Percentiles rank a stretch among this genome's conserved stretches.
Evolutionary conservation across 2,113 vertebrate genomes (phyloP).

Genomic region (Gasterosteus nipponicus): DNA sequence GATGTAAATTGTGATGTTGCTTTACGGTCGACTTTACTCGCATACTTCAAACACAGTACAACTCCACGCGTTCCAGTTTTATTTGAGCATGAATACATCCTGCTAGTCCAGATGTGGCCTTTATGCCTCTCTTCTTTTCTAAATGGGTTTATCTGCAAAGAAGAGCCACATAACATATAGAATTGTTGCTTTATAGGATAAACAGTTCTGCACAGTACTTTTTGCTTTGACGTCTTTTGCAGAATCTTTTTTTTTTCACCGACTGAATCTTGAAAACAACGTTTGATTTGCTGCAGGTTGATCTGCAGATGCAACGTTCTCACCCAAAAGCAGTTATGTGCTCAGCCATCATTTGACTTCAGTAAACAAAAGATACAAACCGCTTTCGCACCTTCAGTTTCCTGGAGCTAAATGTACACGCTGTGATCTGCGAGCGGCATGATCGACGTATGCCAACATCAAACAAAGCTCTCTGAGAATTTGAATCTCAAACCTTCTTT

Average conservation of each 20-base stretch:
- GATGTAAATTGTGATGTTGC: background rate
- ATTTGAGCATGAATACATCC: constrained; percentile 14
- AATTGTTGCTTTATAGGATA: background rate
- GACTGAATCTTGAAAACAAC: background rate
- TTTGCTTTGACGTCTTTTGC: background rate
- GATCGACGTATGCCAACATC: constrained; percentile 6
- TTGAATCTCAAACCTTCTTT: background rate
- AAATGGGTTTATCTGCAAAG: background rate
- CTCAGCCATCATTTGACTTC: background rate
- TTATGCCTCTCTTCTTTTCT: background rate
- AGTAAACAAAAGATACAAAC: background rate
- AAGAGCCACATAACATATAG: background rate
- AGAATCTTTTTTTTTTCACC: background rate
- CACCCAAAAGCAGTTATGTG: background rate
- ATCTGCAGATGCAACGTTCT: background rate
- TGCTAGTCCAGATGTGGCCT: constrained; percentile 14
- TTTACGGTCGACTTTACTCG: constrained; percentile 1
- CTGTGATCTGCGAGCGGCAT: background rate
- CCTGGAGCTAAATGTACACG: background rate
- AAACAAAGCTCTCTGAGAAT: constrained; percentile 1
- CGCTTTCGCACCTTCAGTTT: background rate
- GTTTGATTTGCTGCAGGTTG: background rate
- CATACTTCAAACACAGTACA: background rate
- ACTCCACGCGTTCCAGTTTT: constrained; percentile 4
- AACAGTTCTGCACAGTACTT: background rate